Evolutionary conservation across 2,113 vertebrate genomes (phyloP).

Genomic region (Bubo bubo): DNA sequence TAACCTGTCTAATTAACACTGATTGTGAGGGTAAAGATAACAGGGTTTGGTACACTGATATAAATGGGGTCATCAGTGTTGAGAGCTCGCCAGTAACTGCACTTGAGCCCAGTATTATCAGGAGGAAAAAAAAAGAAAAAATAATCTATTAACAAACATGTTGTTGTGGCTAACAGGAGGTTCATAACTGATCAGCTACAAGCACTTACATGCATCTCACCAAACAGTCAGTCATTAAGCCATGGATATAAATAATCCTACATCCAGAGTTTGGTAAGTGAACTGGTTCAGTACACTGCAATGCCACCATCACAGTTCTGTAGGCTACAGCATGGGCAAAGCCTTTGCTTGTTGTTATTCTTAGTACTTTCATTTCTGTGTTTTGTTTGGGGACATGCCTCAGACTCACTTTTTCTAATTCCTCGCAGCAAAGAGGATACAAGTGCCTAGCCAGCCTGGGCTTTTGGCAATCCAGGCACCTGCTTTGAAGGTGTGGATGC

Average conservation of each 20-base stretch:
- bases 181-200: neutral
- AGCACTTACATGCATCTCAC: neutral
- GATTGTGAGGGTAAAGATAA: neutral
- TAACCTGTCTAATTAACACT: neutral
- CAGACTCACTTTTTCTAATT: neutral
- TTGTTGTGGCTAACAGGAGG: neutral
- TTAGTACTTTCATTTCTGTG: neutral
- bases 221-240: neutral
- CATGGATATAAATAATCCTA: neutral
- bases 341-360: neutral
- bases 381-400: neutral
- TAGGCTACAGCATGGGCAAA: neutral
- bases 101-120: neutral
- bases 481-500: rapidly evolving
- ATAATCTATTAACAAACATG: neutral
- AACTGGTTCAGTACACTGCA: neutral
- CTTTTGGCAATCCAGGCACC: neutral
- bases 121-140: neutral
- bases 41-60: neutral
- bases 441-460: rapidly evolving
- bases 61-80: neutral
- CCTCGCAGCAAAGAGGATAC: neutral
- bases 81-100: neutral
- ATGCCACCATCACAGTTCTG: neutral
- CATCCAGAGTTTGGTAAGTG: neutral